These are phyloP conservation scores for Diorhabda elongata DNA, from an alignment of 1,140 invertebrate genomes.

Conservation along the genomic window DNA sequence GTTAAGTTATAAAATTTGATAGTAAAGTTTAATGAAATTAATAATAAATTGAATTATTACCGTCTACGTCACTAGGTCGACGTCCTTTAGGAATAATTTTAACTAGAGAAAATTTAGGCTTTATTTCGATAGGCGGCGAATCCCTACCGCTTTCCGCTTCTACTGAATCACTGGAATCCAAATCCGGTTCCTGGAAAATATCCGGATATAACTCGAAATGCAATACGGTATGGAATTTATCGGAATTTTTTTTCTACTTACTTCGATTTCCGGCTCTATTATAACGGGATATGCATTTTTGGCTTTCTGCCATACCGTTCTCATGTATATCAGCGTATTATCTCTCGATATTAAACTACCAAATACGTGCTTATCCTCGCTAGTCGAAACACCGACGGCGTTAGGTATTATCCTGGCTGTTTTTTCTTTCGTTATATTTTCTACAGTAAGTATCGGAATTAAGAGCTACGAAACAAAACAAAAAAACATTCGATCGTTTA, in stretches of 20 bases:
- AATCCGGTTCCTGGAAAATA: conserved; percentile 32
- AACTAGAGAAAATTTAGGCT: conserved; percentile 26
- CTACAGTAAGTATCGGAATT: conserved; percentile 75
- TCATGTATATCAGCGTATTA: conserved; percentile 78
- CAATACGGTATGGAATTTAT: neutral
- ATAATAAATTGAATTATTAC: neutral
- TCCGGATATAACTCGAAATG: neutral
- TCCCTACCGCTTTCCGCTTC: conserved; percentile 39
- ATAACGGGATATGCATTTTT: conserved; percentile 33
- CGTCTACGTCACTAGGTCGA: conserved; percentile 24
- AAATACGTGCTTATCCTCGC: conserved; percentile 80
- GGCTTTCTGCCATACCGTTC: conserved; percentile 42
- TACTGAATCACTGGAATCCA: conserved; percentile 35
- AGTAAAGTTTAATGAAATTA: too few species aligned
- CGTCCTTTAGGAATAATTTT: conserved; percentile 17
- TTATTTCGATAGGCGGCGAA: conserved; percentile 25
- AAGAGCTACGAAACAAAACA: conserved; percentile 57
- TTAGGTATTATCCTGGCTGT: conserved; percentile 87
- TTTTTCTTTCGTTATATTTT: conserved; percentile 85
- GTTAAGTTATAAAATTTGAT: too few species aligned
- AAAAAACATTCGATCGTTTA: neutral
- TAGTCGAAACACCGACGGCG: conserved; percentile 79
- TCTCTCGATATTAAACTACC: conserved; percentile 84
- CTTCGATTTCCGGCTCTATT: conserved; percentile 36
- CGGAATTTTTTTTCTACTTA: conserved; percentile 22